These are phyloP conservation scores for Tipula unca DNA, from an alignment of 2,888 invertebrate genomes.

Conservation along the genomic window DNA sequence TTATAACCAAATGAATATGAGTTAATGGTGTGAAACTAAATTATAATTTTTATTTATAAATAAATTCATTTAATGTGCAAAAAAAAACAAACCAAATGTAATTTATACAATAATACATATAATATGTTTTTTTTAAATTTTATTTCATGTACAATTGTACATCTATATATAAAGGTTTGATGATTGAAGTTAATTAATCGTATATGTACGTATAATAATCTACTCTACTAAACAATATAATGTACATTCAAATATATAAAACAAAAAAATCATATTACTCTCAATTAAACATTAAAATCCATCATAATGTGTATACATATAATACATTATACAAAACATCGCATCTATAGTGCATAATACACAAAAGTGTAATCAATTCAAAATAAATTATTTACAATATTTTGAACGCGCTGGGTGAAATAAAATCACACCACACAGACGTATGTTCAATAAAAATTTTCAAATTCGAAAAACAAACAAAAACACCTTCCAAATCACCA, in stretches of 20 bases:
- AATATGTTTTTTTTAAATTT: background rate
- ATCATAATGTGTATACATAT: background rate
- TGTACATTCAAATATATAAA: too few relatives aligned
- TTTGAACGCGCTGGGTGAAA: background rate
- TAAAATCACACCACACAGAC: background rate
- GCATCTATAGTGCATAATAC: background rate
- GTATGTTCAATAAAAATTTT: background rate
- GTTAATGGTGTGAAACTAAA: conserved; percentile 14
- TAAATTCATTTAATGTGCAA: background rate
- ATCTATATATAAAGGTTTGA: background rate
- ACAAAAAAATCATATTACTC: background rate
- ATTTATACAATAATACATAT: background rate
- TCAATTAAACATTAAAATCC: background rate
- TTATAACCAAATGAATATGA: background rate
- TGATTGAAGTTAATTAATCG: background rate
- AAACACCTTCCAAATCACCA: background rate
- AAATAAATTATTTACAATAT: background rate
- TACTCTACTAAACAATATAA: background rate
- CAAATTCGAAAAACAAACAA: background rate
- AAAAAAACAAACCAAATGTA: conserved; percentile 9
- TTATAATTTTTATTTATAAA: conserved; percentile 8
- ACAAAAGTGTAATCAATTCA: background rate
- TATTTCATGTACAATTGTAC: too few relatives aligned
- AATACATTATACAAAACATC: background rate
- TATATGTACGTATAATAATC: background rate